Evolutionary conservation across 2,113 vertebrate genomes (phyloP), one percentile per base, ranked within the genome.

Genomic region (Buteo buteo): DNA sequence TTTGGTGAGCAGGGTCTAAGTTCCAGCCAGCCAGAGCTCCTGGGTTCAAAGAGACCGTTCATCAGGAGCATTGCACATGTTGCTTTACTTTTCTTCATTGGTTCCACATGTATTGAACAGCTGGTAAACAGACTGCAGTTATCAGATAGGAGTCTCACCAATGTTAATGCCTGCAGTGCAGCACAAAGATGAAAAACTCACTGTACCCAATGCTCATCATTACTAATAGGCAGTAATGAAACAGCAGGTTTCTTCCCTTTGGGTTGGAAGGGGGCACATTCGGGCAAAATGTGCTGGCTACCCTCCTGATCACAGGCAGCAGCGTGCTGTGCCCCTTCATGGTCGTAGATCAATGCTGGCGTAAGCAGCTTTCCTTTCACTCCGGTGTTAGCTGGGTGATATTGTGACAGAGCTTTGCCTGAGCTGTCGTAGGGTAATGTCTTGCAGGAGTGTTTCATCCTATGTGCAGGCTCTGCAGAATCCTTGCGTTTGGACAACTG

Each of bases 281-380:
- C 14, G 44, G 40, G 44, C 11, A 22, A 57, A 87, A 36, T 1
- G 0, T 15, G 55, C 69, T 57, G 54, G 36, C 72, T 67, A 10
- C 26, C 34, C 36, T 77, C 26, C 36, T 38, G 45, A 52, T 54
- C 49, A 24, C 55, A 44, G 76, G 34, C 59, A 86, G 65, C 44
- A 47, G 73, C 1, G 8, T 9, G 26, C 31, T 45, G 19, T 29
- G 26, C 16, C 32, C 65, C 59, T 66, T 76, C 31, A 0, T 7
- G 38, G 40, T 0, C 0, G 0, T 69, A 58, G 58, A 49, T 32
- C 42, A 16, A 2, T 20, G 85, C 70, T 90, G 81, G 36, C 0
- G 0, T n/a, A 29, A 64, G 40, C 40, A 10, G 64, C 38, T 67
- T 49, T 71, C 9, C n/a, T 74, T 74, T 66, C 61, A 10, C 34